Conservation (phyloP, 2,113 vertebrate species). For the Phalacrocorax brasilianus region DNA sequence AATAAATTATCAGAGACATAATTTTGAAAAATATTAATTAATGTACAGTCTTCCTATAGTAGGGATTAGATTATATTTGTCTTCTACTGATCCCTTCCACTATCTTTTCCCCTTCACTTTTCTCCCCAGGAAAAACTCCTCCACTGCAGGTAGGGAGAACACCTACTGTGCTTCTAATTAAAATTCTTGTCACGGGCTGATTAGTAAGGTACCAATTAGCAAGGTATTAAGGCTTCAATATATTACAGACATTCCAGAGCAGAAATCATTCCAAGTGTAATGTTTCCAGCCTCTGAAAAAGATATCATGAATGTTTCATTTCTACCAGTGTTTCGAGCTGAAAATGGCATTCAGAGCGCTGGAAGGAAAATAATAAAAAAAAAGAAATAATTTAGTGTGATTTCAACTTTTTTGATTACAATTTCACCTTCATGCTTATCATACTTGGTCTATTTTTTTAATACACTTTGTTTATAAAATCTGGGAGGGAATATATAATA, state of each 20-base stretch:
- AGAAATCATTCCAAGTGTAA: not conserved
- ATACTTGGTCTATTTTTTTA: not conserved
- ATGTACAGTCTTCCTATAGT: not conserved
- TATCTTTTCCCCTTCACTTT: not conserved
- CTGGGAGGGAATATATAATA: not conserved
- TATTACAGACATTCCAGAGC: constrained; percentile 20
- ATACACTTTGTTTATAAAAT: constrained; percentile 1
- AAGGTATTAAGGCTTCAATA: constrained; percentile 10
- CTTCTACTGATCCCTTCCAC: not conserved
- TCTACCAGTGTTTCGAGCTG: not conserved
- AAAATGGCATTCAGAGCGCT: not conserved
- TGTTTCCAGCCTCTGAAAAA: constrained; percentile 13
- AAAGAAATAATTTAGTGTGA: not conserved
- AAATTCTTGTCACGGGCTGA: constrained; percentile 46
- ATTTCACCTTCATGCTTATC: not conserved
- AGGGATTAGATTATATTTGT: not conserved
- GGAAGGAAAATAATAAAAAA: not conserved
- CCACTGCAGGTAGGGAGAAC: not conserved
- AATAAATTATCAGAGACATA: not conserved
- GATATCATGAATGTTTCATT: not conserved
- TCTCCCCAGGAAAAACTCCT: not conserved
- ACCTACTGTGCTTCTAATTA: constrained; percentile 13
- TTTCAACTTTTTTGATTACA: not conserved
- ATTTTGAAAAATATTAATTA: constrained; percentile 1
- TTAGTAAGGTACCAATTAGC: constrained; percentile 49